Conservation (phyloP, 2,888 invertebrate genomes). For the Folsomia candida region DNA sequence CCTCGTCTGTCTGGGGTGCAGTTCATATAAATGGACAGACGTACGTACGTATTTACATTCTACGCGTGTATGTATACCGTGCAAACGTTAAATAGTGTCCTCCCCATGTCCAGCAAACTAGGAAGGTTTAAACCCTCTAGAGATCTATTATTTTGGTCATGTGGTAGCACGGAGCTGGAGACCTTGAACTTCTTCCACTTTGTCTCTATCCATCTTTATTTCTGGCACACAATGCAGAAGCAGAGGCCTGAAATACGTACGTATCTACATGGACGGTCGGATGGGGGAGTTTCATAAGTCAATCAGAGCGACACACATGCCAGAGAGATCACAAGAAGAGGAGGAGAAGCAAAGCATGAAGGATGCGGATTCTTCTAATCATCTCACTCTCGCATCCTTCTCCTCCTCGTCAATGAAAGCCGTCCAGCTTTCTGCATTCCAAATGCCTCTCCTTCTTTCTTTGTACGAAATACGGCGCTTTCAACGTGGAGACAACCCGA, state of each 20-base stretch:
- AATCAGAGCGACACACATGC: slow-evolving; percentile 17
- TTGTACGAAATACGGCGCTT: not conserved
- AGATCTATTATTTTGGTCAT: not conserved
- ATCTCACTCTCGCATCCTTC: slow-evolving; percentile 7
- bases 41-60: not conserved
- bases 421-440: not conserved
- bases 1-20: not conserved
- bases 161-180: not conserved
- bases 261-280: not conserved
- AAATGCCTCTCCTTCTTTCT: not conserved
- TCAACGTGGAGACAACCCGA: not conserved
- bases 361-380: slow-evolving; percentile 25
- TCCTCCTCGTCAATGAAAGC: not conserved
- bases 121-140: not conserved
- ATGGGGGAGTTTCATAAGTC: slow-evolving; percentile 15
- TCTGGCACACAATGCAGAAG: too few species aligned
- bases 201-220: not conserved
- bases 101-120: not conserved
- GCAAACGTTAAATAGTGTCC: not conserved
- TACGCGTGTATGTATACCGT: not conserved
- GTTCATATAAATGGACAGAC: not conserved
- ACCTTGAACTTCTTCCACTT: not conserved
- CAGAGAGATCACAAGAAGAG: not conserved
- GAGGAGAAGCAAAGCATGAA: not conserved
- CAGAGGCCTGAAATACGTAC: too few species aligned